Conservation (phyloP, 2,888 invertebrate species). For the Timema podura region DNA sequence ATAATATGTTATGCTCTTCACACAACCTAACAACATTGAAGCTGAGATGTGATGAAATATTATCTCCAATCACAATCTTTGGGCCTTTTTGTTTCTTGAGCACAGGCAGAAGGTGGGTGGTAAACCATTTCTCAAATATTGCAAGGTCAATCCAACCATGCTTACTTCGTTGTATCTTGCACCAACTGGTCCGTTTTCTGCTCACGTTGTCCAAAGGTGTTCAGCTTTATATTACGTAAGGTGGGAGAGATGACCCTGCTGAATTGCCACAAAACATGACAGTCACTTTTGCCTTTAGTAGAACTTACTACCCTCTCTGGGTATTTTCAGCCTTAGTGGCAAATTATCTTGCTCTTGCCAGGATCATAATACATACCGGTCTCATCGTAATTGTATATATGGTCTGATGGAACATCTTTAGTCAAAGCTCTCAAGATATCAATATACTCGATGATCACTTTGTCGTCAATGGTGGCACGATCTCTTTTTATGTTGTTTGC, state of each 20-base stretch:
- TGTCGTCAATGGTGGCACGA: slow-evolving; percentile 16
- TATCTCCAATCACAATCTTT: slow-evolving; percentile 31
- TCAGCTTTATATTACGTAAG: slow-evolving; percentile 44
- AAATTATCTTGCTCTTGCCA: slow-evolving; percentile 33
- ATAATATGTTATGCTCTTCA: slow-evolving; percentile 19
- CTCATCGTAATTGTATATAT: slow-evolving; percentile 41
- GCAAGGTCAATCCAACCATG: slow-evolving; percentile 42
- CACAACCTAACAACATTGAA: slow-evolving; percentile 25
- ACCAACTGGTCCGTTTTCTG: slow-evolving; percentile 40
- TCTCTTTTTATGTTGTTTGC: slow-evolving; percentile 11
- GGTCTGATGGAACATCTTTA: slow-evolving; percentile 31
- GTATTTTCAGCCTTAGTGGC: slow-evolving; percentile 39
- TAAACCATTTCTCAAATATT: slow-evolving; percentile 41
- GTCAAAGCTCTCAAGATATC: slow-evolving; percentile 29
- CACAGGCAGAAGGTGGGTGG: slow-evolving; percentile 34
- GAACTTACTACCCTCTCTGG: slow-evolving; percentile 41
- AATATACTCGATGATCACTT: slow-evolving; percentile 32
- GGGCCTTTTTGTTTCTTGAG: slow-evolving; percentile 27
- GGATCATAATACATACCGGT: slow-evolving; percentile 34
- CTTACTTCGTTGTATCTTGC: slow-evolving; percentile 40
- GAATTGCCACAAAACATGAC: slow-evolving; percentile 43
- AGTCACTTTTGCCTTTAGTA: slow-evolving; percentile 39
- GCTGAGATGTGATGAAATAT: slow-evolving; percentile 29
- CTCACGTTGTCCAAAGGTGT: slow-evolving; percentile 43
- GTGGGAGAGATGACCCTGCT: slow-evolving; percentile 40